Evolutionary conservation across 2,888 invertebrate genomes (phyloP).

Genomic region (Lordiphosa andalusiaca): DNA sequence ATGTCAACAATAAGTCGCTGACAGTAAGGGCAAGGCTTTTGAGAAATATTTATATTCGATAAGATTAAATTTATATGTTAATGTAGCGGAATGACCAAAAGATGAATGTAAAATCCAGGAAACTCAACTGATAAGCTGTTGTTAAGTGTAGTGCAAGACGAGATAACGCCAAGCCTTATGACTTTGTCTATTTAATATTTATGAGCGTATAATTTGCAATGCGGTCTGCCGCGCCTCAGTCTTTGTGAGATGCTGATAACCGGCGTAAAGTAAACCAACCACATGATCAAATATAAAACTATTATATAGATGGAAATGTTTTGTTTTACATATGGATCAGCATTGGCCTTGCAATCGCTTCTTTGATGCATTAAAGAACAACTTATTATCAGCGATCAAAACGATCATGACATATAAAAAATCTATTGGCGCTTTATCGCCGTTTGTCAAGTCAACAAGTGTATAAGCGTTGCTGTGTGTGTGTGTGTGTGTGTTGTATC

Average conservation of each 20-base stretch:
- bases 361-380: slow-evolving; percentile 14
- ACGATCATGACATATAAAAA: slow-evolving; percentile 64
- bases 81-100: too few species aligned
- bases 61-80: slow-evolving; percentile 20
- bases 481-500: slow-evolving; percentile 10
- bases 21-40: slow-evolving; percentile 2
- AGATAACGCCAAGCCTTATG: neutral
- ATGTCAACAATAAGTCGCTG: too few species aligned
- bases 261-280: slow-evolving; percentile 3
- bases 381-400: slow-evolving; percentile 41
- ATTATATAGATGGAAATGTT: neutral
- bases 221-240: slow-evolving; percentile 17
- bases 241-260: slow-evolving; percentile 28
- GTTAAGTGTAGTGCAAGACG: too few species aligned
- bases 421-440: slow-evolving; percentile 48
- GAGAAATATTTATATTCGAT: slow-evolving; percentile 28
- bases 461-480: neutral
- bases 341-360: slow-evolving; percentile 8
- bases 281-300: neutral
- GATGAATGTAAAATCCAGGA: too few species aligned
- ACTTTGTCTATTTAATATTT: slow-evolving; percentile 37
- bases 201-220: slow-evolving; percentile 22
- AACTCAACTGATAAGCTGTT: too few species aligned
- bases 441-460: slow-evolving; percentile 2
- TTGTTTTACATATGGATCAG: neutral